A percentile compares a stretch with the other conserved stretches of the same genome.
phyloP scores from a whole-genome alignment of 2,113 vertebrate genomes.

The Picathartes gymnocephalus region DNA sequence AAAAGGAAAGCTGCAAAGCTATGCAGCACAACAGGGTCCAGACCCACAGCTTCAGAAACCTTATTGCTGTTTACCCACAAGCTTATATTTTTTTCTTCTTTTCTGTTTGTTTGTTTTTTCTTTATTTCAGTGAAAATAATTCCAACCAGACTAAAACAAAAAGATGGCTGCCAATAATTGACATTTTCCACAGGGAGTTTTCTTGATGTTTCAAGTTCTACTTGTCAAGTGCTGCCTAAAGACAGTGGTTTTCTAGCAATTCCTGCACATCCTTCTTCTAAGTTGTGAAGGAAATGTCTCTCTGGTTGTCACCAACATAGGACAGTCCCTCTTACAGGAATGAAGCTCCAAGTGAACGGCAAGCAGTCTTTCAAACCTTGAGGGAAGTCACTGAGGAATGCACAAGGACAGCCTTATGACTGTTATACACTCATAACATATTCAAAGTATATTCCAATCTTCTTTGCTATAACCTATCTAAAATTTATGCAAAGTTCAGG shows the following conservation, averaged over 20 bases:
- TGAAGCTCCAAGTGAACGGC: not conserved
- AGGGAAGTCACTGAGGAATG: not conserved
- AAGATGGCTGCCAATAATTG: not conserved
- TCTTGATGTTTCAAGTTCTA: not conserved
- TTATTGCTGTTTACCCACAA: not conserved
- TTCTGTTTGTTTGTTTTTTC: too few species aligned
- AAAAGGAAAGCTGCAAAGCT: not conserved
- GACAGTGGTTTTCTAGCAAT: not conserved
- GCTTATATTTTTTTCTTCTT: not conserved
- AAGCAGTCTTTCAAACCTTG: not conserved
- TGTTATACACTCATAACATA: not conserved
- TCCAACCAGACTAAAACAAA: not conserved
- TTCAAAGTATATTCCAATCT: not conserved
- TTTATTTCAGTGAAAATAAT: not conserved
- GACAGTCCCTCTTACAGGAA: not conserved
- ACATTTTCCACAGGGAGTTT: not conserved
- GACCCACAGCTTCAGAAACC: not conserved
- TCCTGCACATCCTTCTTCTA: not conserved
- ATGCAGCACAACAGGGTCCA: not conserved
- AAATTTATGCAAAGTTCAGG: conserved; percentile 7
- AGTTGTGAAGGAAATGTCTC: not conserved
- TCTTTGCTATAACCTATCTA: not conserved
- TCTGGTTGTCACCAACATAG: not conserved
- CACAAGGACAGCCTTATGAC: not conserved
- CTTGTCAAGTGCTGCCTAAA: not conserved